Percentiles rank a stretch among this genome's conserved stretches.
These are phyloP conservation scores for Euphydryas editha DNA, from an alignment of 2,888 invertebrate species.

Conservation along the genomic window DNA sequence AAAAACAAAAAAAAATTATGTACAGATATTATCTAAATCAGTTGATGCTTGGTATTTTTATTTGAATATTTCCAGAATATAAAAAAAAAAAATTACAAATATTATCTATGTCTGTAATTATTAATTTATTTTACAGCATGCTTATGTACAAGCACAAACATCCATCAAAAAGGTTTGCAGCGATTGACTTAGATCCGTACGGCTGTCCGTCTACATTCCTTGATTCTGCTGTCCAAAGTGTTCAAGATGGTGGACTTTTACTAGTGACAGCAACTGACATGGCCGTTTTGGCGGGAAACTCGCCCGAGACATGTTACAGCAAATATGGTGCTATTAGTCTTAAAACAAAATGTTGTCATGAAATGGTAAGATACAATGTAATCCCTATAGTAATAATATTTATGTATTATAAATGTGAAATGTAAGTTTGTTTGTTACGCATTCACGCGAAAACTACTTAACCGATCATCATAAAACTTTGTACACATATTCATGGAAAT, in stretches of 20 bases:
- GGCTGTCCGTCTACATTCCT: conserved; percentile 97
- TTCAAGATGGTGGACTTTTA: conserved; percentile 92
- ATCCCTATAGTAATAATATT: neutral
- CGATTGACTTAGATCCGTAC: conserved; percentile 98
- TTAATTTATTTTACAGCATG: conserved; percentile 84
- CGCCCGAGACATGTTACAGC: conserved; percentile 95
- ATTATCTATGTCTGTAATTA: neutral
- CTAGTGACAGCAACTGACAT: conserved; percentile 99
- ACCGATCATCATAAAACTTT: no score
- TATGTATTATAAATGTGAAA: no score
- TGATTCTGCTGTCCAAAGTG: conserved; percentile 92
- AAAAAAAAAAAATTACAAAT: no score
- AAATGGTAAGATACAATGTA: conserved; percentile 88
- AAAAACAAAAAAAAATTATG: no score
- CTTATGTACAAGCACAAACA: conserved; percentile 92
- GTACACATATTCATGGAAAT: no score
- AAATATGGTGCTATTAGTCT: conserved; percentile 97
- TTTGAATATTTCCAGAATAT: no score
- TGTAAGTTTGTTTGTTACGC: no score
- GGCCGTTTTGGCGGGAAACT: conserved; percentile 97
- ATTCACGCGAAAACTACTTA: no score
- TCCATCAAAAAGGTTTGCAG: conserved; percentile 89
- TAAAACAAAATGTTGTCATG: conserved; percentile 94
- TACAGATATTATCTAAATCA: no score
- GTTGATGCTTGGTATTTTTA: conserved; percentile 92